Percentiles rank a stretch among this genome's conserved stretches.
Evolutionary conservation across 2,888 invertebrate genomes (phyloP).

Genomic region (Azorinus chamasolen): DNA sequence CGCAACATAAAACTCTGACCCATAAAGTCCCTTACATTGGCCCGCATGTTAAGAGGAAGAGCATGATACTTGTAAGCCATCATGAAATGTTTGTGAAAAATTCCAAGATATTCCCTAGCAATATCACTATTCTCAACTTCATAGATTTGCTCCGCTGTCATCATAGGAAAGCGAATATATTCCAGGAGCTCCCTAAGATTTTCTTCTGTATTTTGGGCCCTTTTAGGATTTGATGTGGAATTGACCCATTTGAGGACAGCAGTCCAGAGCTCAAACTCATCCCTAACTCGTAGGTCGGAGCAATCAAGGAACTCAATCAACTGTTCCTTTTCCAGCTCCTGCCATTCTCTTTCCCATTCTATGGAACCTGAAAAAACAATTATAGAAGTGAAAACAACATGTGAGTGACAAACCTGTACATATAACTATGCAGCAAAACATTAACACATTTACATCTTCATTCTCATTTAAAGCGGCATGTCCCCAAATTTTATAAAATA

Average conservation of each 20-base stretch:
- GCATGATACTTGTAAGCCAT: conserved; percentile 87
- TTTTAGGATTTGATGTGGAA: conserved; percentile 79
- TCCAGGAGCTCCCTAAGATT: conserved; percentile 92
- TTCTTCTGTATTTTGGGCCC: conserved; percentile 86
- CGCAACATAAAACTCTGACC: conserved; percentile 84
- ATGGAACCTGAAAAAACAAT: conserved; percentile 69
- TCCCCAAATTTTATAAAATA: no score
- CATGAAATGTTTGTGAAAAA: conserved; percentile 85
- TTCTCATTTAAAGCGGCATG: no score
- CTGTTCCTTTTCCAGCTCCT: conserved; percentile 86
- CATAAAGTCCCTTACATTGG: conserved; percentile 81
- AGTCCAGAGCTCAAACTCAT: conserved; percentile 86
- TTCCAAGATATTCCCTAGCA: conserved; percentile 88
- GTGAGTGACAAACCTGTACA: no score
- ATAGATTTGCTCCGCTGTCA: conserved; percentile 96
- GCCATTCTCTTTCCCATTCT: conserved; percentile 86
- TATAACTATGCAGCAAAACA: no score
- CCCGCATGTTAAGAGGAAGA: conserved; percentile 84
- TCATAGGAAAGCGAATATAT: conserved; percentile 96
- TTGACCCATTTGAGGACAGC: conserved; percentile 85
- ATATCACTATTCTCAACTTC: conserved; percentile 93
- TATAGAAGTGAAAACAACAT: no score
- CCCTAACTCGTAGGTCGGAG: conserved; percentile 85
- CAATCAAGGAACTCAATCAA: conserved; percentile 85
- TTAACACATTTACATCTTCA: no score